Percentiles rank a stretch among this genome's conserved stretches.
Evolutionary conservation across 2,888 invertebrate species (phyloP).

Genomic region (Digitonthophagus gazella): DNA sequence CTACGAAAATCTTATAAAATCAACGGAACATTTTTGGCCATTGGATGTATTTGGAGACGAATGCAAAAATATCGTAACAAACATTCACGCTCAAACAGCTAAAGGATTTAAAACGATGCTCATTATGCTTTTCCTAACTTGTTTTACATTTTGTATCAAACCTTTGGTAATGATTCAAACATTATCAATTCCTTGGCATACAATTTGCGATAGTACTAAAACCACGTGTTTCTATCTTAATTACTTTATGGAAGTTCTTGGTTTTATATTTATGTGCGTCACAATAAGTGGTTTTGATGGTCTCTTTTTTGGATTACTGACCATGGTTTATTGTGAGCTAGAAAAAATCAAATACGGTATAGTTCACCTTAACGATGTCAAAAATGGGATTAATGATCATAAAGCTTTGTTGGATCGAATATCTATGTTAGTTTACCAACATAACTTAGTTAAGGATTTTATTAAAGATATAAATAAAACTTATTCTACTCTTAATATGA

Average conservation of each 20-base stretch:
- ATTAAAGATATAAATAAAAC: background rate
- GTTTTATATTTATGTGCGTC: conserved; percentile 2
- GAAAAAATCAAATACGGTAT: conserved; percentile 11
- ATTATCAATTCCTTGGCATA: conserved; percentile 3
- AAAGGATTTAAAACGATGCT: background rate
- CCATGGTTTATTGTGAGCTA: conserved; percentile 9
- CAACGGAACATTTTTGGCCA: background rate
- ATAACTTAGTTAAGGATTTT: background rate
- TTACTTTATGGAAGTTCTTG: conserved; percentile 7
- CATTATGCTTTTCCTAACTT: background rate
- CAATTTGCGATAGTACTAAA: background rate
- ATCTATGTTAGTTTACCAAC: conserved; percentile 5
- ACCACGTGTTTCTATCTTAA: conserved; percentile 1
- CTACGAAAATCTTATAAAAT: background rate
- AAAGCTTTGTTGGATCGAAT: background rate
- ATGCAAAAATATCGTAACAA: background rate
- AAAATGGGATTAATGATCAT: background rate
- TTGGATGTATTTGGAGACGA: background rate
- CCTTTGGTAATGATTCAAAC: background rate
- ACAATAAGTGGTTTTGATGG: conserved; percentile 11
- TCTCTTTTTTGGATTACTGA: background rate
- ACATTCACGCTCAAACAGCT: background rate
- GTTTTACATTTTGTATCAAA: conserved; percentile 2
- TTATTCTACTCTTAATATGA: conserved; percentile 4
- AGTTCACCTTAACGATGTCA: background rate